Evolutionary conservation across 2,797 vertebrate species (phyloP).

Genomic region (Gymnodraco acuticeps): DNA sequence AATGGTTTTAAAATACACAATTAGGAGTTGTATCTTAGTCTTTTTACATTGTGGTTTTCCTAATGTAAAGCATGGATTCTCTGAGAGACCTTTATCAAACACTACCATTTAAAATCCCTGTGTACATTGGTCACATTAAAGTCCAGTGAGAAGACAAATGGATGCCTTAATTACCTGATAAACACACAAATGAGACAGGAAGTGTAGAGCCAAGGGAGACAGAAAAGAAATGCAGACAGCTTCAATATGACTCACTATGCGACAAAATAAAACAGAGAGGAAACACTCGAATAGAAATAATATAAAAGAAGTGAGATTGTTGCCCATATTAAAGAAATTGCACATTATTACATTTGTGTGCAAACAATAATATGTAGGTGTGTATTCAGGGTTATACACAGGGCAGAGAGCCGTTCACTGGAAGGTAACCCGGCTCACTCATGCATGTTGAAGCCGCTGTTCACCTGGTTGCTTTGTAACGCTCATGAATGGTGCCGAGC

Average conservation of each 20-base stretch:
- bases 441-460: slow-evolving; percentile 8
- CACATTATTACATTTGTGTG: not conserved
- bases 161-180: slow-evolving; percentile 29
- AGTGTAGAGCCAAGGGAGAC: slow-evolving; percentile 41
- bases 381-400: slow-evolving; percentile 17
- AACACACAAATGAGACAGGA: slow-evolving; percentile 29
- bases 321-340: not conserved
- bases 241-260: slow-evolving; percentile 28
- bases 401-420: not conserved
- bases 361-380: not conserved
- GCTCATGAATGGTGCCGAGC: slow-evolving; percentile 50
- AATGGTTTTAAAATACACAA: not conserved
- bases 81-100: not conserved
- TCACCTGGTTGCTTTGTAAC: slow-evolving; percentile 66
- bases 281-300: not conserved
- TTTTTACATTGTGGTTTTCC: not conserved
- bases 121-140: slow-evolving; percentile 27
- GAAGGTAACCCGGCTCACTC: slow-evolving; percentile 24
- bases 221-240: slow-evolving; percentile 21
- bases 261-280: slow-evolving; percentile 3
- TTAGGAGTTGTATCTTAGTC: not conserved
- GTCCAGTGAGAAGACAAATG: slow-evolving; percentile 25
- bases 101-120: not conserved
- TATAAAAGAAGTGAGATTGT: not conserved
- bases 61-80: not conserved